phyloP scores from a whole-genome alignment of 2,888 invertebrate genomes.

The Pteria penguin region DNA sequence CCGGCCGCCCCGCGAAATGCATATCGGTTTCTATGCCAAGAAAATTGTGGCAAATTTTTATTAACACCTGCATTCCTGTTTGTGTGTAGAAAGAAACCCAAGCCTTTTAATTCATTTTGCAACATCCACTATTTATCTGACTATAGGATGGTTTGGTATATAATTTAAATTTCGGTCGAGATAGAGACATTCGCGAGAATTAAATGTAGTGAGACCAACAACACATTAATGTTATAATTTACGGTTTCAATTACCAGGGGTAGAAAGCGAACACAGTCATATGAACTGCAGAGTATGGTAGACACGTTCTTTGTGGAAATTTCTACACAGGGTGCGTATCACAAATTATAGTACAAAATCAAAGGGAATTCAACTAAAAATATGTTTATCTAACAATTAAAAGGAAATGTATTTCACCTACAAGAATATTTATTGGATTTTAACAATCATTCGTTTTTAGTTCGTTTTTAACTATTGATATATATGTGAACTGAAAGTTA shows the following conservation, averaged over 20 bases:
- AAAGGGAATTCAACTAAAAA: no score
- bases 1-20: not conserved
- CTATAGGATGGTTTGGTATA: not conserved
- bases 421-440: no score
- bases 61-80: not conserved
- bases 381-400: no score
- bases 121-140: not conserved
- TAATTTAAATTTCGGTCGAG: not conserved
- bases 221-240: not conserved
- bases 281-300: no score
- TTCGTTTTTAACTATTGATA: no score
- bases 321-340: no score
- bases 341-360: no score
- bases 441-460: no score
- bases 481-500: no score
- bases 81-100: not conserved
- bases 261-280: not conserved
- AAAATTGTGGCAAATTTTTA: not conserved
- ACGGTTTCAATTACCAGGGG: not conserved
- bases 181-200: not conserved
- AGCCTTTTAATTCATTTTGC: not conserved
- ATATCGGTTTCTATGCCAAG: not conserved
- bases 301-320: no score
- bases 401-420: no score
- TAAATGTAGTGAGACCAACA: not conserved